Percentiles rank a stretch among this genome's conserved stretches.
These are phyloP conservation scores for Camptogramma bilineatum DNA, from an alignment of 2,888 invertebrate species.

Conservation along the genomic window DNA sequence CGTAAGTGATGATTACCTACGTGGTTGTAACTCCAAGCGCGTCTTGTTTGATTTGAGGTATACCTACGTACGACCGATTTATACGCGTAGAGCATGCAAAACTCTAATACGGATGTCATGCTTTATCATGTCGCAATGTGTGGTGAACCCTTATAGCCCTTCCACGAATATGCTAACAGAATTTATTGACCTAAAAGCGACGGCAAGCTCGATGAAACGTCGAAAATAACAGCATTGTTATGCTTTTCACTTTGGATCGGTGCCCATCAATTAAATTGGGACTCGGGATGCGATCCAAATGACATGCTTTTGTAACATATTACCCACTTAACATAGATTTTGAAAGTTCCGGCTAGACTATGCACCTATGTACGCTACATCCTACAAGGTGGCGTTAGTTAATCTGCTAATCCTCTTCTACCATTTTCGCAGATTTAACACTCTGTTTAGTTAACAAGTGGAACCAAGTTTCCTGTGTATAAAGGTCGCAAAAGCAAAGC, in stretches of 20 bases:
- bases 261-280: slow-evolving; percentile 30
- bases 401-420: slow-evolving; percentile 20
- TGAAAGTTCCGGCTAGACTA: slow-evolving; percentile 4
- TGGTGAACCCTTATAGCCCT: slow-evolving; percentile 47
- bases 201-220: slow-evolving; percentile 44
- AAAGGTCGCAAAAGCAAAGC: background rate
- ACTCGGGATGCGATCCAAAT: slow-evolving; percentile 22
- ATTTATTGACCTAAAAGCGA: slow-evolving; percentile 57
- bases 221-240: slow-evolving; percentile 38
- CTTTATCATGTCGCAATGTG: background rate
- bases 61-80: background rate
- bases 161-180: slow-evolving; percentile 51
- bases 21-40: background rate
- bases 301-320: slow-evolving; percentile 24
- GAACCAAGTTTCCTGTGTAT: background rate
- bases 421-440: slow-evolving; percentile 11
- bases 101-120: background rate
- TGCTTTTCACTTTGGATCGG: slow-evolving; percentile 34
- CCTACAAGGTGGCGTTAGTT: slow-evolving; percentile 17
- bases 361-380: slow-evolving; percentile 21
- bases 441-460: slow-evolving; percentile 13
- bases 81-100: background rate
- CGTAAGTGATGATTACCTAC: background rate
- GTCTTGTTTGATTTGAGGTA: background rate
- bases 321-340: background rate